These are phyloP conservation scores for Keiferia lycopersicella DNA, from an alignment of 2,888 invertebrate species.

Conservation along the genomic window DNA sequence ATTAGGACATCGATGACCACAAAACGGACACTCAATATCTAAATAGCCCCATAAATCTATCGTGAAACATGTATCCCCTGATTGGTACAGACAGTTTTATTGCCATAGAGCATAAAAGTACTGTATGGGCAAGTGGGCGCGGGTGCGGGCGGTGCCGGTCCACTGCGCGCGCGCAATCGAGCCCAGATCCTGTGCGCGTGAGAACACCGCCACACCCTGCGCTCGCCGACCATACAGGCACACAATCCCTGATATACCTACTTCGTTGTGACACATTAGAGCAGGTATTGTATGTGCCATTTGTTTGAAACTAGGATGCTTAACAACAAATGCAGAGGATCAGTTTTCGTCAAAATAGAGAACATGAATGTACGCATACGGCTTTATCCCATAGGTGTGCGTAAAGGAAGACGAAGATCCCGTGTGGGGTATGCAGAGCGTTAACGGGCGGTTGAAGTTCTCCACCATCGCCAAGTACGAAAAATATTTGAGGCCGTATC, in stretches of 20 bases:
- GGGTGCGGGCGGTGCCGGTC: slow-evolving; percentile 47
- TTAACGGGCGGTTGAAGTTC: no score
- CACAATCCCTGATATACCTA: slow-evolving; percentile 41
- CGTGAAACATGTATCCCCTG: not conserved
- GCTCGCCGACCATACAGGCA: slow-evolving; percentile 35
- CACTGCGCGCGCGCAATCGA: slow-evolving; percentile 62
- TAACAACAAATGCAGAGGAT: no score
- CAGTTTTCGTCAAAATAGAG: no score
- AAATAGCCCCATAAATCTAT: not conserved
- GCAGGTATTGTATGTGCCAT: not conserved
- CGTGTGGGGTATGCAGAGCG: no score
- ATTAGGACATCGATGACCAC: not conserved
- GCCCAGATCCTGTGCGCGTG: slow-evolving; percentile 77
- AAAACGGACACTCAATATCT: not conserved
- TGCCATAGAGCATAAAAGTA: slow-evolving; percentile 42
- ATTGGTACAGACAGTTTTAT: slow-evolving; percentile 2
- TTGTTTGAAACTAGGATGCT: not conserved
- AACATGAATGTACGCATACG: no score
- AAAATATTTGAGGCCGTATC: no score
- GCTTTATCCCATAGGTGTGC: no score
- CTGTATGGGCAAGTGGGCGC: slow-evolving; percentile 62
- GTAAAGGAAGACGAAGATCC: no score
- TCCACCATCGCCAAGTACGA: no score
- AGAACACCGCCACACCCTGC: slow-evolving; percentile 57
- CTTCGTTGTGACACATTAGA: not conserved